Percentiles rank a stretch among this genome's conserved stretches.
Conservation (phyloP, 1,140 invertebrate species). For the Sycobia sp. region DNA sequence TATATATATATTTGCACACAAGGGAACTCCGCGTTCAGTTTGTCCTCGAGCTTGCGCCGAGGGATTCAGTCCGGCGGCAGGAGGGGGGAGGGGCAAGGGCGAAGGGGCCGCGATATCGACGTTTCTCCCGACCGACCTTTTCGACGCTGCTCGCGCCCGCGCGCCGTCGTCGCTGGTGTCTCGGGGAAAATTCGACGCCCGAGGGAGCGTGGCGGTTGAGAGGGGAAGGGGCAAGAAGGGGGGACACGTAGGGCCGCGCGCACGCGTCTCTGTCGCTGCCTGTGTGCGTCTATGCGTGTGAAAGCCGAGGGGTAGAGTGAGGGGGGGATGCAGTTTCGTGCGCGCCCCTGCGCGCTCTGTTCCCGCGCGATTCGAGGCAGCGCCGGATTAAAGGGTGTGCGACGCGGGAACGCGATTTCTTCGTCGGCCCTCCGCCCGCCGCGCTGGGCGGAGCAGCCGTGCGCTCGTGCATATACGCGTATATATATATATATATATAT, state of each 20-base stretch:
- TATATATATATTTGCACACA: no score
- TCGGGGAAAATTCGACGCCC: no score
- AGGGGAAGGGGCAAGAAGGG: no score
- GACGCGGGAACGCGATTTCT: neutral
- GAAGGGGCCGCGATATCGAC: neutral
- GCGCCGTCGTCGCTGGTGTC: no score
- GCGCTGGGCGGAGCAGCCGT: neutral
- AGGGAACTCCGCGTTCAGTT: constrained; percentile 8
- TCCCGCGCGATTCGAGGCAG: constrained; percentile 17
- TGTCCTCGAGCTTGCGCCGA: neutral
- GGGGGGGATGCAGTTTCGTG: no score
- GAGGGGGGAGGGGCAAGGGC: neutral
- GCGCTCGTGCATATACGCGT: no score
- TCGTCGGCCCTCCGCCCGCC: neutral
- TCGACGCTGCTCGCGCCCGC: neutral
- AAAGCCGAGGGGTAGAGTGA: no score
- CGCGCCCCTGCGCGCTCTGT: constrained; percentile 22
- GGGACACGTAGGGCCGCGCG: neutral
- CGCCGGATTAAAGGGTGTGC: no score
- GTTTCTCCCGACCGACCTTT: neutral
- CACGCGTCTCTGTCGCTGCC: no score
- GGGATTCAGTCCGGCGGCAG: neutral
- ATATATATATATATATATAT: no score
- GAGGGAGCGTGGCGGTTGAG: no score
- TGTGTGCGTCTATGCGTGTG: no score